phyloP scores from a whole-genome alignment of 2,888 invertebrate species.

The Rugalucina vietnamica region DNA sequence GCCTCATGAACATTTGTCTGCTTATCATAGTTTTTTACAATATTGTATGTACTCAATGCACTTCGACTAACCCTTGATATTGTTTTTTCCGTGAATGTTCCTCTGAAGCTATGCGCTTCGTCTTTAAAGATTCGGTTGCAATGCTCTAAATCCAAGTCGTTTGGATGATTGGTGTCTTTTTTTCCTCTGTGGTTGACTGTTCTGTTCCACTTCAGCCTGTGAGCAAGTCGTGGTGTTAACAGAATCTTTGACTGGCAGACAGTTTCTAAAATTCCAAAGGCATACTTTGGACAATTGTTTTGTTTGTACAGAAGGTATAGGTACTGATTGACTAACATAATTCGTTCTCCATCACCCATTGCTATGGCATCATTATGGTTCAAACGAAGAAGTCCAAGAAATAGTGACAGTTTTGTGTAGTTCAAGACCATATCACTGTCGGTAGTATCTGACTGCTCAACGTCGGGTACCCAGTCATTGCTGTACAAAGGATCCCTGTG shows the following conservation, averaged over 20 bases:
- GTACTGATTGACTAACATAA: slow-evolving; percentile 23
- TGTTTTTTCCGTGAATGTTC: slow-evolving; percentile 38
- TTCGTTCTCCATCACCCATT: slow-evolving; percentile 36
- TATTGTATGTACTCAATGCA: not conserved
- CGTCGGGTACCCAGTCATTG: not conserved
- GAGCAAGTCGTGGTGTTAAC: slow-evolving; percentile 23
- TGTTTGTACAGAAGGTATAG: slow-evolving; percentile 20
- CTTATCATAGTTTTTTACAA: slow-evolving; percentile 18
- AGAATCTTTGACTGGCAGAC: slow-evolving; percentile 24
- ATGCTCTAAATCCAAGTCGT: slow-evolving; percentile 44
- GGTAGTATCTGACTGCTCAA: not conserved
- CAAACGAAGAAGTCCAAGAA: slow-evolving; percentile 21
- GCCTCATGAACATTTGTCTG: slow-evolving; percentile 1
- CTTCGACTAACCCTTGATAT: slow-evolving; percentile 32
- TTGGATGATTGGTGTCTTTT: slow-evolving; percentile 40
- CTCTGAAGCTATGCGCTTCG: slow-evolving; percentile 36
- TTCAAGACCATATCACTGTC: not conserved
- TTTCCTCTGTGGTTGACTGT: slow-evolving; percentile 43
- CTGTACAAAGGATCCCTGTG: slow-evolving; percentile 17
- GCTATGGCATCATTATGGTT: slow-evolving; percentile 41
- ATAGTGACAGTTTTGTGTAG: slow-evolving; percentile 23
- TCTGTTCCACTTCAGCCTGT: slow-evolving; percentile 35
- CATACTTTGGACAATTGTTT: slow-evolving; percentile 43
- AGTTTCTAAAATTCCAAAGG: slow-evolving; percentile 38
- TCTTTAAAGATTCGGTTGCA: slow-evolving; percentile 46